Base-by-base conservation (phyloP, 2,888 invertebrate genomes). In the Caenorhabditis imperialis region DNA sequence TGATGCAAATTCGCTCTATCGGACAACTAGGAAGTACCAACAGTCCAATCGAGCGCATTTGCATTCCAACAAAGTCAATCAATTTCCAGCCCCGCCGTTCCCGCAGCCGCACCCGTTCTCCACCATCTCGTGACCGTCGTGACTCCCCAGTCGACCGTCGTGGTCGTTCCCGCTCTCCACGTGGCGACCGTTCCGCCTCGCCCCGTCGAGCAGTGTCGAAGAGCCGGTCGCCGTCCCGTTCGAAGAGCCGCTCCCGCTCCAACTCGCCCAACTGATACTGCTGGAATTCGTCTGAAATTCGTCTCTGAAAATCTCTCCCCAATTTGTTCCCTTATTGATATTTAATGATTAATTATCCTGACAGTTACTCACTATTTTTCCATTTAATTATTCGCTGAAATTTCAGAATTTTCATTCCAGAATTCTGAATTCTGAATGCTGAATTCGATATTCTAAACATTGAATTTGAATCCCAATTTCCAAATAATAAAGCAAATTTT, bases 51-150 rank as follows among this genome's bases (percentile, higher is more conserved):
- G n/a, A n/a, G n/a, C n/a, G n/a, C n/a, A n/a, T n/a, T n/a, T n/a
- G n/a, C n/a, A n/a, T n/a, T n/a, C n/a, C n/a, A n/a, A n/a, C n/a
- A n/a, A n/a, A n/a, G n/a, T n/a, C n/a, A n/a, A n/a, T n/a, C n/a
- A 20, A 37, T 35, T 65, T 70, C 57, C 75, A 70, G 70, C 75
- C 75, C 18, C 63, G 70, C 30, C 75, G 75, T 12, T 47, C 54
- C 44, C 75, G 75, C 35, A 65, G 63, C 30, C 70, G 75, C 40
- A 75, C 70, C 38, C 69, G 69, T 47, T 70, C 75, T 14, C 75
- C 75, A 44, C 73, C 73, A 30, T 50, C 51, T n/a, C 65, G 73
- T 33, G 55, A 65, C 35, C 65, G 65, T 40, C 55, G 67, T 20
- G 65, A 50, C 2, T 54, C 63, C 7, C 48, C 54, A 14, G 63